Conservation (phyloP, 2,113 vertebrate genomes). For the Etheostoma spectabile region DNA sequence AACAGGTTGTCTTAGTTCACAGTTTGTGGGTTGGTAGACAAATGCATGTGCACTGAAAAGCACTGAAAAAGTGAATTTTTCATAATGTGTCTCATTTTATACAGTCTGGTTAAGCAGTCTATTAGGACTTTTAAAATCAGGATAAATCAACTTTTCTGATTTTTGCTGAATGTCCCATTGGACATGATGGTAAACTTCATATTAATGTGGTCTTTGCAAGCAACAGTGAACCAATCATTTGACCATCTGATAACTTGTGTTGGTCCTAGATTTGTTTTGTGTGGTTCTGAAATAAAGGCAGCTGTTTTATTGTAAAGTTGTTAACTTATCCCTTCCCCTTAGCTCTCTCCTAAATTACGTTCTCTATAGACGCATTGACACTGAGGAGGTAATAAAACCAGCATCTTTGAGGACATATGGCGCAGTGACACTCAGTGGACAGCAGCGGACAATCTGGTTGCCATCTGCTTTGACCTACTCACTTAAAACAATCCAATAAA, state of each 20-base stretch:
- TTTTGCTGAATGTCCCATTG: no score
- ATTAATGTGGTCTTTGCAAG: neutral
- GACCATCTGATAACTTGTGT: conserved; percentile 17
- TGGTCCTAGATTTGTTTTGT: neutral
- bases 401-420: conserved; percentile 51
- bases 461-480: conserved; percentile 36
- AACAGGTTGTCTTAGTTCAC: no score
- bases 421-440: conserved; percentile 8
- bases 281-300: conserved; percentile 44
- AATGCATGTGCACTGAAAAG: no score
- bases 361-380: conserved; percentile 26
- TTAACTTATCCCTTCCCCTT: conserved; percentile 35
- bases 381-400: conserved; percentile 56
- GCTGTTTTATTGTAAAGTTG: conserved; percentile 66
- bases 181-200: neutral
- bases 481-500: neutral
- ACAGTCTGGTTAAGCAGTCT: neutral
- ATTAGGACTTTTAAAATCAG: neutral
- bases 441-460: conserved; percentile 34
- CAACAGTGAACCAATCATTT: neutral
- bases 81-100: neutral
- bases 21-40: no score
- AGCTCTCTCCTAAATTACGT: conserved; percentile 44
- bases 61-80: no score
- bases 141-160: neutral